Evolutionary conservation across 1,140 invertebrate genomes (phyloP), one percentile per base, ranked within the genome.

Genomic region (Myzus persicae): DNA sequence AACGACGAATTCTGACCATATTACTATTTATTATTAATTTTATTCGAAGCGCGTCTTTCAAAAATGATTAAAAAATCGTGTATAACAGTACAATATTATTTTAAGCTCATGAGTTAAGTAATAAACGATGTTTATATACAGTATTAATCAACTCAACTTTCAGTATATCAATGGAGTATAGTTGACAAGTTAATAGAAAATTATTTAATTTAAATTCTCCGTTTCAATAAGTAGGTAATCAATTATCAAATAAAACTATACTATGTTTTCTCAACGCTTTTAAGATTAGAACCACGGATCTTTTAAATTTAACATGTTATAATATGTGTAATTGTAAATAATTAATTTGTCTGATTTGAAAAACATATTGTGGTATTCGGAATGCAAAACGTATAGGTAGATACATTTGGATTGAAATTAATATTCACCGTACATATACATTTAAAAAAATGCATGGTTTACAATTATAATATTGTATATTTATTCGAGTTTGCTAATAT

Each of bases 151-250:
- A 85, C 42, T 44, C n/a, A 48, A 87, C 26, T 89, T 89, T 36
- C 22, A 36, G 18, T 89, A 51, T 38, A 14, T 51, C 8, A 8
- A 51, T 38, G n/a, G 9, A 89, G 24, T 88, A 24, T 36, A n/a
- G 46, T 89, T 89, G n/a, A 89, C 36, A 89, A 89, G 87, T 89
- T 89, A 38, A 51, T 89, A 89, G n/a, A 20, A 89, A 51, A 51
- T 48, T 44, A 44, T 85, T 85, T 51, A 38, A 48, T 38, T 89
- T 89, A 8, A 89, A 51, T 38, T 36, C 22, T 36, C 14, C 0
- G 84, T 44, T 85, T 31, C 5, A 31, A 36, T 76, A 76, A n/a
- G 54, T 31, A 59, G 54, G 31, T n/a, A 14, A 76, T n/a, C 4
- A 4, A 76, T 8, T 89, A 22, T 51, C 0, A 2, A 38, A 36